Percentiles rank a stretch among this genome's conserved stretches.
Conservation (phyloP, 2,113 vertebrate genomes). For the Addax nasomaculatus region DNA sequence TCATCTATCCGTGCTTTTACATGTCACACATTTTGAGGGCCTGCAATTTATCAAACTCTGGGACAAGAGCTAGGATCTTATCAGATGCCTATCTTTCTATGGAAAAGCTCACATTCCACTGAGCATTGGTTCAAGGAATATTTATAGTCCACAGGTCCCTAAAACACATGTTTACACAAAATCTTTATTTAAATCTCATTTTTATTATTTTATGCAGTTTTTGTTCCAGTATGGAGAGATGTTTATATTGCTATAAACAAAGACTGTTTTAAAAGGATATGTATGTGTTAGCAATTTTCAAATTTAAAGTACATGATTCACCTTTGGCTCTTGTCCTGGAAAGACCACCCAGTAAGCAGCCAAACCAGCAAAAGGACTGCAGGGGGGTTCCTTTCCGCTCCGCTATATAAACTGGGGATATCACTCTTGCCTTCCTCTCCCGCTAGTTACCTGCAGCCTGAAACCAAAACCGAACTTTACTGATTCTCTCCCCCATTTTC, state of each 20-base stretch:
- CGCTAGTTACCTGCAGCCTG: neutral
- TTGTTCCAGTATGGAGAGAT: neutral
- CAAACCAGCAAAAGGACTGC: neutral
- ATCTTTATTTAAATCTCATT: conserved; percentile 24
- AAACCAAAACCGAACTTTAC: neutral
- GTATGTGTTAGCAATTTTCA: conserved; percentile 56
- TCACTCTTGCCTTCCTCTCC: neutral
- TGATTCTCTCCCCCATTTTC: neutral
- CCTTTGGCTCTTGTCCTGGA: neutral
- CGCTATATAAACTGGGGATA: neutral
- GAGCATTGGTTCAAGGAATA: neutral
- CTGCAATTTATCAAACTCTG: neutral
- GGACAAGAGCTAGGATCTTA: neutral
- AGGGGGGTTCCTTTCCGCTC: neutral
- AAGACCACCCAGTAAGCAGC: conserved; percentile 43
- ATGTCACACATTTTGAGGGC: neutral
- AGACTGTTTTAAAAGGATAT: neutral
- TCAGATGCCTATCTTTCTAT: neutral
- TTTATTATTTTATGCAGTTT: conserved; percentile 27
- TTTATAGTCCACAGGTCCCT: neutral
- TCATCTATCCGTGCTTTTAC: neutral
- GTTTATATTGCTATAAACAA: conserved; percentile 27
- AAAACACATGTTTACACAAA: neutral
- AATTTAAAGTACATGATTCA: conserved; percentile 41
- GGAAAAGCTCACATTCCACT: neutral